Evolutionary conservation across 2,113 vertebrate species (phyloP).

Genomic region (Bos javanicus): DNA sequence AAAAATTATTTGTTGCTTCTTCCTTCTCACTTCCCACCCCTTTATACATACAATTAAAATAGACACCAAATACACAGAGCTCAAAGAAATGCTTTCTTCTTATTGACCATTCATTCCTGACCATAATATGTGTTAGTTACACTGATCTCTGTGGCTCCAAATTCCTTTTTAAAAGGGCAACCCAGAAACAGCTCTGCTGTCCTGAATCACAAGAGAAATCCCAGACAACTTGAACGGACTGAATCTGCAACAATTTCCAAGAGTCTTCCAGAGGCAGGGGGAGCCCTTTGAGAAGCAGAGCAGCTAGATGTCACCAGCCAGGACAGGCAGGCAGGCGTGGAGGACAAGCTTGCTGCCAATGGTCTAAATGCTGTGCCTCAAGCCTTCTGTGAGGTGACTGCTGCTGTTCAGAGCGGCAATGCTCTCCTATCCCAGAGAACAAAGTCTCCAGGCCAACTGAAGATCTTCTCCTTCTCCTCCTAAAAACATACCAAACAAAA

Average conservation of each 20-base stretch:
- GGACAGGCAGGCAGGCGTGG: not conserved
- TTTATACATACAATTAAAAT: not conserved
- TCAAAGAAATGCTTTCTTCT: not conserved
- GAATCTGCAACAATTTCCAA: not conserved
- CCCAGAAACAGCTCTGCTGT: not conserved
- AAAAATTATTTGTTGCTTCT: not conserved
- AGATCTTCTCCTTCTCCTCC: not conserved
- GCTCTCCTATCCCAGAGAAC: not conserved
- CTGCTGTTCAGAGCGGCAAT: not conserved
- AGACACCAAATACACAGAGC: not conserved
- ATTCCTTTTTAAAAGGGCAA: not conserved
- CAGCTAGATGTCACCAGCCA: not conserved
- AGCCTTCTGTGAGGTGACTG: not conserved
- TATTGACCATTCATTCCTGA: not conserved
- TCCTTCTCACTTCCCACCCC: not conserved
- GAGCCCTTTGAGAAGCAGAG: constrained; percentile 36
- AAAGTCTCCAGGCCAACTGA: not conserved
- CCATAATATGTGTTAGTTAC: not conserved
- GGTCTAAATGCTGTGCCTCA: not conserved
- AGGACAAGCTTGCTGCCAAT: not conserved
- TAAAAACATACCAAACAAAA: not conserved
- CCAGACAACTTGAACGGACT: not conserved
- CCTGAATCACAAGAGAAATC: not conserved
- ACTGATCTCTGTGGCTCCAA: not conserved
- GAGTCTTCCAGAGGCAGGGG: constrained; percentile 40